Evolutionary conservation across 1,140 invertebrate species (phyloP), one percentile per base, ranked within the genome.

Genomic region (Lysiphlebus fabarum): DNA sequence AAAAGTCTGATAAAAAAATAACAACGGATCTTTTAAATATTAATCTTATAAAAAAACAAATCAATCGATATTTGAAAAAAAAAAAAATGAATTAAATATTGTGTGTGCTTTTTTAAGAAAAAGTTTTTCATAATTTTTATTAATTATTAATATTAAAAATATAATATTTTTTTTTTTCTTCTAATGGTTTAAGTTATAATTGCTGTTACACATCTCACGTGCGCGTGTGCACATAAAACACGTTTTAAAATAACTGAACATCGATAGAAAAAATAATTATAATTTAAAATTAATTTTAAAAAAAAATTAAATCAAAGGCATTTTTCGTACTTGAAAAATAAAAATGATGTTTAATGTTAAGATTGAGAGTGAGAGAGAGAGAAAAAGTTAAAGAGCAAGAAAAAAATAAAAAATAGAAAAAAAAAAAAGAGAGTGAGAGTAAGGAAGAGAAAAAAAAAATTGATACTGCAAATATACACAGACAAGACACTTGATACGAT

Each of bases 81-180:
- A 26, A 26, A 26, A 26, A 26, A 1, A n/a, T n/a, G n/a, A 26
- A 4, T 26, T 26, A 26, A 26, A 26, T 26, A 26, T 2, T 26
- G 17, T 75, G 69, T 75, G 40, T 0, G 1, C 75, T 71, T 74
- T 70, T 75, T 75, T 67, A 65, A 70, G 72, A 73, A 63, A 67
- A 65, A 68, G 65, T 66, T 66, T 53, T 53, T 62, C 63, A 66
- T 67, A 64, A 49, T 42, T 65, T 65, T 67, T 67, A 57, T 71
- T 67, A 69, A 45, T 42, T 65, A 26, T 26, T 26, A 26, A 26
- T 26, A 26, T 26, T 26, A 26, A 26, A 26, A 2, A 26, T 26
- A 2, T 26, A 2, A 2, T 26, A 2, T 56, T 56, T 65, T 67
- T 69, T 66, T 68, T 56, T 45, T 64, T 64, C 64, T 67, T 58